These are phyloP conservation scores for Congeria kusceri DNA, from an alignment of 2,888 invertebrate genomes.

Conservation along the genomic window DNA sequence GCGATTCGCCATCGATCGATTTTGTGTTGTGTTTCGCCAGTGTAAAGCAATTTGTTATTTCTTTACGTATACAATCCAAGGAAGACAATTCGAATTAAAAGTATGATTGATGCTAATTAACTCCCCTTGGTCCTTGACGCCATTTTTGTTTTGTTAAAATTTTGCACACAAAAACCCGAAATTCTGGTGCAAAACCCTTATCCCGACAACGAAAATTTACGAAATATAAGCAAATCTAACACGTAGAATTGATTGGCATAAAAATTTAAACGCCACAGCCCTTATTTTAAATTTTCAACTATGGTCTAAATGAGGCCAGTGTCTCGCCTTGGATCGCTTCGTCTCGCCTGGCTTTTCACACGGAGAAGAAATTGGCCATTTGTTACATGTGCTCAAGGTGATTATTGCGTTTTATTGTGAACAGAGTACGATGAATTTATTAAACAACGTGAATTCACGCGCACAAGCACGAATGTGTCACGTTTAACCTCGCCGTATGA, in stretches of 20 bases:
- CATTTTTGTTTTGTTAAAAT: conserved; percentile 62
- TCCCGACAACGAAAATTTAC: background rate
- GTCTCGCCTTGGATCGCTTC: conserved; percentile 61
- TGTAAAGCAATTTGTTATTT: too few relatives aligned
- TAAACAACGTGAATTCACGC: background rate
- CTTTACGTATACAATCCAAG: too few relatives aligned
- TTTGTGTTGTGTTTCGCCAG: too few relatives aligned
- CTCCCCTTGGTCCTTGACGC: conserved; percentile 51
- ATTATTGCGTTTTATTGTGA: conserved; percentile 15
- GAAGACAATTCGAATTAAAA: too few relatives aligned
- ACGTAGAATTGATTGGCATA: background rate
- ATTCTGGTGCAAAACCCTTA: conserved; percentile 6
- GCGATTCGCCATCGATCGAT: too few relatives aligned
- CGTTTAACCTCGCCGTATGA: background rate
- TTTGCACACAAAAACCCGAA: conserved; percentile 28
- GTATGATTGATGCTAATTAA: background rate
- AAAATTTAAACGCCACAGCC: background rate
- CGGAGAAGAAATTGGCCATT: background rate
- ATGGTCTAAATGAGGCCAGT: conserved; percentile 45
- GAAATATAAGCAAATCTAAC: background rate
- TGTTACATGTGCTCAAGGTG: background rate
- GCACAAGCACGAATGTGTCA: background rate
- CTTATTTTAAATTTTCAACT: background rate
- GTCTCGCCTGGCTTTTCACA: conserved; percentile 59
- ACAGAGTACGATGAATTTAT: conserved; percentile 8